These are phyloP conservation scores for western clawed frog (Xenopus tropicalis) DNA, from an alignment of 2,113 vertebrate genomes.

Conservation along the genomic window DNA sequence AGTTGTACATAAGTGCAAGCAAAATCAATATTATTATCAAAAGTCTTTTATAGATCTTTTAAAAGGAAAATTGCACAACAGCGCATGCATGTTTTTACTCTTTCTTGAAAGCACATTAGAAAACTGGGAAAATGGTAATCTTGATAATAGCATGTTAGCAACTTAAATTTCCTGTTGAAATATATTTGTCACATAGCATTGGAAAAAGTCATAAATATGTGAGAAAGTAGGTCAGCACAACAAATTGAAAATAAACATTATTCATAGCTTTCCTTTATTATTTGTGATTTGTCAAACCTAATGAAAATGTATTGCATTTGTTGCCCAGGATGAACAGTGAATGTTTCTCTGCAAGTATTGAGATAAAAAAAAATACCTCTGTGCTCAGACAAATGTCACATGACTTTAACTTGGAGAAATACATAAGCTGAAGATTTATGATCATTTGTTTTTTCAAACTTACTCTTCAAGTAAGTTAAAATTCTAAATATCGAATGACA, in stretches of 20 bases:
- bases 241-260: constrained; percentile 15
- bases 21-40: constrained; percentile 2
- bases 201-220: constrained; percentile 10
- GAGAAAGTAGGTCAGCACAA: constrained; percentile 18
- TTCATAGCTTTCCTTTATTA: constrained; percentile 10
- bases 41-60: background rate
- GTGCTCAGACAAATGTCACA: background rate
- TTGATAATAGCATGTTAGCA: constrained; percentile 9
- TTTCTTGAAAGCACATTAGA: background rate
- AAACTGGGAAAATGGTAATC: background rate
- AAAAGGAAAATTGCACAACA: background rate
- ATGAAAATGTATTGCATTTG: constrained; percentile 19
- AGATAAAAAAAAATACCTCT: background rate
- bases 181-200: constrained; percentile 14
- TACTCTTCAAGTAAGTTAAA: background rate
- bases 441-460: background rate
- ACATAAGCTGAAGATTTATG: background rate
- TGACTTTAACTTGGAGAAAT: background rate
- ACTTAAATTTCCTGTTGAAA: constrained; percentile 13
- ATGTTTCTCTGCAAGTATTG: background rate
- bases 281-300: constrained; percentile 11
- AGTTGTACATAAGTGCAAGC: background rate
- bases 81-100: background rate
- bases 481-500: background rate
- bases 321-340: background rate